These are phyloP conservation scores for Catonia carolina DNA, from an alignment of 2,888 invertebrate species.

Conservation along the genomic window DNA sequence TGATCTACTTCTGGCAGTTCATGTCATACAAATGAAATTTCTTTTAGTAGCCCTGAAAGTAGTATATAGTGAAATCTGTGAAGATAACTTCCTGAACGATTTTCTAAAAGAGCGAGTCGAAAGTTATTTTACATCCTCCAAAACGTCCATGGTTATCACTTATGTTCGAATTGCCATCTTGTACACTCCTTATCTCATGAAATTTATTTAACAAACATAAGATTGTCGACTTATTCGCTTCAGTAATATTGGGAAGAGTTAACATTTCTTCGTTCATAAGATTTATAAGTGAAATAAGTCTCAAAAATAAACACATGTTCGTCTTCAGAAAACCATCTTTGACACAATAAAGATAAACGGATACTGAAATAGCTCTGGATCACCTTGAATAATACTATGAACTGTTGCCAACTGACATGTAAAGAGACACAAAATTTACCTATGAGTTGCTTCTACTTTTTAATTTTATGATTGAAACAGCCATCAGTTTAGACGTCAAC, in stretches of 20 bases:
- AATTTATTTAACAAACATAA: not conserved
- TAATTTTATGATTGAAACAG: too few species aligned
- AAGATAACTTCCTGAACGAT: too few species aligned
- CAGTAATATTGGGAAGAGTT: too few species aligned
- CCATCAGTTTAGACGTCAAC: too few species aligned
- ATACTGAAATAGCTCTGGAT: not conserved
- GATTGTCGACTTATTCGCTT: not conserved
- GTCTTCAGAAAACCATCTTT: not conserved
- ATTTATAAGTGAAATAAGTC: not conserved
- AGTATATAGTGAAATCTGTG: too few species aligned
- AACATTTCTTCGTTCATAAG: not conserved
- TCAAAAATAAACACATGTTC: constrained; percentile 4
- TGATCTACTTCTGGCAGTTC: not conserved
- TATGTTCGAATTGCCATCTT: not conserved
- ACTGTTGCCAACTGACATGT: too few species aligned
- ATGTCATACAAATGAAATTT: not conserved
- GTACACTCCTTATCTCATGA: not conserved
- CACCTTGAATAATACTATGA: not conserved
- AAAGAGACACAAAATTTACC: too few species aligned
- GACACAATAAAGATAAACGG: not conserved
- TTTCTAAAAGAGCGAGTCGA: too few species aligned
- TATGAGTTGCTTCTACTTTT: too few species aligned
- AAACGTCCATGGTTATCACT: too few species aligned
- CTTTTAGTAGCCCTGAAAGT: not conserved
- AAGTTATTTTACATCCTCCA: too few species aligned